These are phyloP conservation scores for Dendrolimus houi DNA, from an alignment of 2,888 invertebrate species.

Conservation along the genomic window DNA sequence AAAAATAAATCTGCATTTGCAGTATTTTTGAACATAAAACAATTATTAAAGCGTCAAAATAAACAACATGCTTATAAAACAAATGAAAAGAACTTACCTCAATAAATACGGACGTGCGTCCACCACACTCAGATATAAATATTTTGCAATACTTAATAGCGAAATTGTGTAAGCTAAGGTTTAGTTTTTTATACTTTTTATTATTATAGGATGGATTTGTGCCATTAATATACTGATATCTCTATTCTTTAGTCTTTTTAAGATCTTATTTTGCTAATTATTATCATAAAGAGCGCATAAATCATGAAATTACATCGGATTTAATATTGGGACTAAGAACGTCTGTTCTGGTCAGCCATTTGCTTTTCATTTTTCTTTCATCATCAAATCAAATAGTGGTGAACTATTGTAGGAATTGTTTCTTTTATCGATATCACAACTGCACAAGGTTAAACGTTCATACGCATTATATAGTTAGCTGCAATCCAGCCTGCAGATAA, in stretches of 20 bases:
- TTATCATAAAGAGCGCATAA: slow-evolving; percentile 76
- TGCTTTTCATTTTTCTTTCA: slow-evolving; percentile 68
- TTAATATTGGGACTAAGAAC: slow-evolving; percentile 60
- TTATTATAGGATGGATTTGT: slow-evolving; percentile 36
- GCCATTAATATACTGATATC: slow-evolving; percentile 52
- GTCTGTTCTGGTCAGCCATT: slow-evolving; percentile 73
- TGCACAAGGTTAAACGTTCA: too few relatives aligned
- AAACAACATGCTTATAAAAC: slow-evolving; percentile 9
- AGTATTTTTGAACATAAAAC: background rate
- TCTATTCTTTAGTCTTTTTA: slow-evolving; percentile 47
- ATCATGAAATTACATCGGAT: slow-evolving; percentile 78
- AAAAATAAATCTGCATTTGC: too few relatives aligned
- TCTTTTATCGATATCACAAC: too few relatives aligned
- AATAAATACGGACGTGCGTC: slow-evolving; percentile 54
- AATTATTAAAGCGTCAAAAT: slow-evolving; percentile 15
- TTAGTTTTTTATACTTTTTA: slow-evolving; percentile 37
- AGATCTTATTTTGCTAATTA: slow-evolving; percentile 75
- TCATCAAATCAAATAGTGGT: slow-evolving; percentile 15
- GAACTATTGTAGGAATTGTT: background rate
- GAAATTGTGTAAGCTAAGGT: slow-evolving; percentile 47
- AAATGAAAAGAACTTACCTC: slow-evolving; percentile 52
- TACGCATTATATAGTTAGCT: too few relatives aligned
- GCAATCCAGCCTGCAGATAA: too few relatives aligned
- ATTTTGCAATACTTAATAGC: slow-evolving; percentile 38
- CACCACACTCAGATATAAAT: slow-evolving; percentile 40